These are phyloP conservation scores for Enchytraeus crypticus DNA, from an alignment of 2,888 invertebrate genomes.

Conservation along the genomic window DNA sequence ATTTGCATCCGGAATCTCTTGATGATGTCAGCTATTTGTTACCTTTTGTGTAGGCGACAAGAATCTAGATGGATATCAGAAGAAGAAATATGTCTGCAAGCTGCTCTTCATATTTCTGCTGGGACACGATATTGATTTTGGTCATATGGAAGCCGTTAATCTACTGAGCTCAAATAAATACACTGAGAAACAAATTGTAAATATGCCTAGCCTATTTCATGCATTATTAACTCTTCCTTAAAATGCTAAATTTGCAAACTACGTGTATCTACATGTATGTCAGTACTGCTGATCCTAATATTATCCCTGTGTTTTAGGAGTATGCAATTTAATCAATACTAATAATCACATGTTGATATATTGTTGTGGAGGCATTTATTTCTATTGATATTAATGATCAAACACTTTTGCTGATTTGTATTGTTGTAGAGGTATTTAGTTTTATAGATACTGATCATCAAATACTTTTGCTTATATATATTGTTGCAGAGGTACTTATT, in stretches of 20 bases:
- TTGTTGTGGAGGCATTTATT: too few species aligned
- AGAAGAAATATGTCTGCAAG: conserved; percentile 99
- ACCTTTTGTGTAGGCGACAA: conserved; percentile 86
- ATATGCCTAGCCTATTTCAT: conserved; percentile 24
- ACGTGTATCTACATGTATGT: too few species aligned
- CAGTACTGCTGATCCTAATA: too few species aligned
- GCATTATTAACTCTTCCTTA: neutral
- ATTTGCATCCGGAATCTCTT: neutral
- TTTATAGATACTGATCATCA: too few species aligned
- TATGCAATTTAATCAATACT: too few species aligned
- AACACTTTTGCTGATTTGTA: too few species aligned
- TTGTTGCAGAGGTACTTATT: neutral
- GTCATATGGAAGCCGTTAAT: conserved; percentile 99
- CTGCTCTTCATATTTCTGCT: conserved; percentile 96
- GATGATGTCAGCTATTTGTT: conserved; percentile 9
- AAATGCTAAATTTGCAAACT: neutral
- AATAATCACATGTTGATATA: too few species aligned
- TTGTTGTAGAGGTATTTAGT: too few species aligned
- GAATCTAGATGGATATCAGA: conserved; percentile 98
- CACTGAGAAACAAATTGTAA: conserved; percentile 96
- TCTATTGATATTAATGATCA: too few species aligned
- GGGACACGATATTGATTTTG: conserved; percentile 99
- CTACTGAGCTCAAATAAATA: conserved; percentile 98
- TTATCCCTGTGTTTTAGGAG: too few species aligned
- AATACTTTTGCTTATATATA: too few species aligned